A percentile compares a stretch with the other conserved stretches of the same genome.
Conservation (phyloP, 2,113 vertebrate genomes). For the Corythornis cristatus region DNA sequence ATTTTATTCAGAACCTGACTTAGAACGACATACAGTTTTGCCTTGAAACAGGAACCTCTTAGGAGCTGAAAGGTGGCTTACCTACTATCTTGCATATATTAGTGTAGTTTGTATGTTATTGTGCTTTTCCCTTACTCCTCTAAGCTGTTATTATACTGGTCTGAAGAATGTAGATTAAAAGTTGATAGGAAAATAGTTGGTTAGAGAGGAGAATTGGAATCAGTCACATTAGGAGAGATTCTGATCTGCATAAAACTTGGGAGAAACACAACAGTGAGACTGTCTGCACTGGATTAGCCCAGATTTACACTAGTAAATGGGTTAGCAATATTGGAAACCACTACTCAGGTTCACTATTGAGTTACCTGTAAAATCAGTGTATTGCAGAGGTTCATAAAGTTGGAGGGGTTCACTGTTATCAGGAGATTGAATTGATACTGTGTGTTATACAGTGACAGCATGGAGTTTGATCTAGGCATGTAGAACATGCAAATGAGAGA, state of each 20-base stretch:
- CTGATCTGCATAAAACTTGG: background rate
- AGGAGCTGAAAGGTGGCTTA: background rate
- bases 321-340: background rate
- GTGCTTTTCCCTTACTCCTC: background rate
- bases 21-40: background rate
- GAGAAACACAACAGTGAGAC: background rate
- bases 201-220: background rate
- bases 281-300: background rate
- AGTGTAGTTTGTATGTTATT: background rate
- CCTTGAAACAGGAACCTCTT: background rate
- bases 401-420: background rate
- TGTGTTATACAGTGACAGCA: background rate
- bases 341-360: background rate
- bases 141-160: background rate
- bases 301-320: background rate
- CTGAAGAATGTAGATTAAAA: background rate
- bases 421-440: background rate
- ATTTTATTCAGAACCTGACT: constrained; percentile 26
- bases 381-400: background rate
- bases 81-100: background rate
- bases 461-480: constrained; percentile 17
- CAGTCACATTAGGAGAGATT: background rate
- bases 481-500: background rate
- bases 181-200: background rate
- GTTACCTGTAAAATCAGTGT: background rate